Conservation (phyloP, 2,888 invertebrate genomes). For the Philopedon plagiatum region DNA sequence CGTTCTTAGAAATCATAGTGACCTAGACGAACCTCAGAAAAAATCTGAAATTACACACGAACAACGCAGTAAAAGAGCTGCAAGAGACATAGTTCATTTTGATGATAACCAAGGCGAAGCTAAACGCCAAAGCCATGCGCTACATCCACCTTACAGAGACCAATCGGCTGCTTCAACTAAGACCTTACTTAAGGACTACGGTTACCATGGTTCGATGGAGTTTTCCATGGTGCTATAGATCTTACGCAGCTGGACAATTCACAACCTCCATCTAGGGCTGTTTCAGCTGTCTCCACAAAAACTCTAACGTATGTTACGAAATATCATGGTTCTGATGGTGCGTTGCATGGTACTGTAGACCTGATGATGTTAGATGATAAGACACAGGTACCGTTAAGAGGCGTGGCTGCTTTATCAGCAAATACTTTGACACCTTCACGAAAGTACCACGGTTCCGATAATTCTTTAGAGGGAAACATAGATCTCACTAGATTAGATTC, state of each 20-base stretch:
- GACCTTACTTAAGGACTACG: not conserved
- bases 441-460: conserved; percentile 27
- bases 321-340: conserved; percentile 12
- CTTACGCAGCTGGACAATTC: not conserved
- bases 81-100: not conserved
- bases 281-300: not conserved
- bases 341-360: not conserved
- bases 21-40: not conserved
- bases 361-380: not conserved
- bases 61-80: not conserved
- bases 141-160: not conserved
- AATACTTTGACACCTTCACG: not conserved
- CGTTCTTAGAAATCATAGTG: not conserved
- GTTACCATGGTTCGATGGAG: conserved; percentile 24
- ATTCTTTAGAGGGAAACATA: conserved; percentile 1
- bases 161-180: not conserved
- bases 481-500: conserved; percentile 11
- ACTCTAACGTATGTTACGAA: not conserved
- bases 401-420: not conserved
- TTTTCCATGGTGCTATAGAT: conserved; percentile 5
- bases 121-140: not conserved
- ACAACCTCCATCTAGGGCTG: not conserved
- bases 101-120: not conserved
- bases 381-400: not conserved
- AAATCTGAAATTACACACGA: not conserved